Conservation (phyloP, 2,888 invertebrate species). For the Furcula furcula region DNA sequence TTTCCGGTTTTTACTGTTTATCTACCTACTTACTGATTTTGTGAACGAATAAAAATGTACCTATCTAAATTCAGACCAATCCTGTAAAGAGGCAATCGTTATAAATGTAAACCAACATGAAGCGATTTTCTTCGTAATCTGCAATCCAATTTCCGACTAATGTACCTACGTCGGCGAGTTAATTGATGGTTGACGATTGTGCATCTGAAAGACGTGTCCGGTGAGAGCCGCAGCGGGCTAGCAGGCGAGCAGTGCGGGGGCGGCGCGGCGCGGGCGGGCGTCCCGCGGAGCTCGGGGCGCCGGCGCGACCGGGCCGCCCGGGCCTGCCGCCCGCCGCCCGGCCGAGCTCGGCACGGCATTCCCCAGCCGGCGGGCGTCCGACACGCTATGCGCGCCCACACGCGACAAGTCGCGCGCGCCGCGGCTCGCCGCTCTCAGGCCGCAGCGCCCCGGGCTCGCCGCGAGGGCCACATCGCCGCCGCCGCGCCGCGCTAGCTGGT, state of each 20-base stretch:
- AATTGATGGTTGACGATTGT: conserved; percentile 71
- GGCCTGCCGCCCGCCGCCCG: conserved; percentile 43
- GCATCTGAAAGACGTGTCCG: conserved; percentile 68
- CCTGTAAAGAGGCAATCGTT: conserved; percentile 13
- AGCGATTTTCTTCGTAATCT: conserved; percentile 36
- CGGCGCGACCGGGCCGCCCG: conserved; percentile 76
- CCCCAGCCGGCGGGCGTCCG: conserved; percentile 65
- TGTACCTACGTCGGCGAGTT: conserved; percentile 41
- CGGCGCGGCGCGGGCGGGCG: conserved; percentile 43
- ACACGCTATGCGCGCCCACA: conserved; percentile 62
- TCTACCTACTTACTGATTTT: no score
- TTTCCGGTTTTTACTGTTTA: no score
- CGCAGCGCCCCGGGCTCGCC: conserved; percentile 61
- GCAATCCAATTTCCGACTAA: conserved; percentile 43
- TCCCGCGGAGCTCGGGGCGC: conserved; percentile 67
- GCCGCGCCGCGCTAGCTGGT: conserved; percentile 63
- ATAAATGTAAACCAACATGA: conserved; percentile 19
- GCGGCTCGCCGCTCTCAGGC: conserved; percentile 60
- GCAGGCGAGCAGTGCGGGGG: conserved; percentile 32
- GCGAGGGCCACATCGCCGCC: conserved; percentile 66
- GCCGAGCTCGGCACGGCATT: conserved; percentile 68
- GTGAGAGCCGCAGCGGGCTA: conserved; percentile 34
- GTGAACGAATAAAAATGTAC: no score
- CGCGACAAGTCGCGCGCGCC: conserved; percentile 52
- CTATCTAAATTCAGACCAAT: no score